Evolutionary conservation across 2,888 invertebrate genomes (phyloP).

Genomic region (Hypolimnas misippus): DNA sequence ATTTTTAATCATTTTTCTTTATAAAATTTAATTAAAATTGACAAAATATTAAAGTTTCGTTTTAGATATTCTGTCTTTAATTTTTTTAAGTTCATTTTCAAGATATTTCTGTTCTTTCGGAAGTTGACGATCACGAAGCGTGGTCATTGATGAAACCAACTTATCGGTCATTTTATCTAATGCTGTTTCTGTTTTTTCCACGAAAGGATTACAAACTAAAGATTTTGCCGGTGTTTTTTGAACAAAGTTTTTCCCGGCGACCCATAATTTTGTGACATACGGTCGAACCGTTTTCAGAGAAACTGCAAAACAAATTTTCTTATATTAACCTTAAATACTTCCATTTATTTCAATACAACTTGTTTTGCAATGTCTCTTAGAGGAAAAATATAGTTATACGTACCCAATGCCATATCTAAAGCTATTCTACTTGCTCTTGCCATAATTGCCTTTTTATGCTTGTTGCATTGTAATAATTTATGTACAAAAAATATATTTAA

Average conservation of each 20-base stretch:
- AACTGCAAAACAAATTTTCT: constrained; percentile 70
- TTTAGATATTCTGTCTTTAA: constrained; percentile 40
- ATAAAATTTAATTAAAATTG: background rate
- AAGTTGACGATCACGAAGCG: constrained; percentile 56
- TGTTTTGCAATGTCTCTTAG: constrained; percentile 67
- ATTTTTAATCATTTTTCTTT: constrained; percentile 9
- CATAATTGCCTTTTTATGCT: constrained; percentile 48
- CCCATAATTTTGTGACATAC: constrained; percentile 60
- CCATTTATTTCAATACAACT: constrained; percentile 47
- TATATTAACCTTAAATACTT: constrained; percentile 23
- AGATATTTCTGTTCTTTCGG: constrained; percentile 61
- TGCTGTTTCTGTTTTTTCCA: constrained; percentile 55
- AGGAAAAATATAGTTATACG: constrained; percentile 42
- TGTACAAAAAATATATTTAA: background rate
- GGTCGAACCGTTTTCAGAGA: constrained; percentile 65
- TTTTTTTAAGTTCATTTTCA: constrained; percentile 59
- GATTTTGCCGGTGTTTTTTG: constrained; percentile 53
- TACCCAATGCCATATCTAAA: constrained; percentile 67
- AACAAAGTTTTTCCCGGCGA: constrained; percentile 52
- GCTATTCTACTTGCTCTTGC: constrained; percentile 61
- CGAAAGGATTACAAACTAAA: constrained; percentile 57
- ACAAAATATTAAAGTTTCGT: constrained; percentile 14
- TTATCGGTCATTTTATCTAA: constrained; percentile 47
- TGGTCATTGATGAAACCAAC: constrained; percentile 50
- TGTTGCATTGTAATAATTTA: background rate